A percentile compares a stretch with the other conserved stretches of the same genome.
Evolutionary conservation across 1,140 invertebrate species (phyloP).

Genomic region (Maniola jurtina): DNA sequence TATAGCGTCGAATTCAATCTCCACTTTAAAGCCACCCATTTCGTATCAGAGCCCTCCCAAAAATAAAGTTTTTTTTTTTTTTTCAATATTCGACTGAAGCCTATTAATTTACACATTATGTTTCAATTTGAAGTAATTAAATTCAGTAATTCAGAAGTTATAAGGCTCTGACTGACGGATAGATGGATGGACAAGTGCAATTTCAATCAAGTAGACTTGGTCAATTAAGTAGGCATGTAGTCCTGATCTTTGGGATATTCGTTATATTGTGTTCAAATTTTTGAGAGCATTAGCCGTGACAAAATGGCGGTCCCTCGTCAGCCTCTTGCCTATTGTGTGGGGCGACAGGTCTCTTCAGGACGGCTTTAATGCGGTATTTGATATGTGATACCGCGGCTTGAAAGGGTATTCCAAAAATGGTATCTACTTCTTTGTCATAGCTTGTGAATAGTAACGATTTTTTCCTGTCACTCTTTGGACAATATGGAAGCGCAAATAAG

Average conservation of each 20-base stretch:
- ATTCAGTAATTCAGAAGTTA: no score
- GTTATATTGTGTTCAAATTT: slow-evolving; percentile 23
- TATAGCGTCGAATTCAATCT: no score
- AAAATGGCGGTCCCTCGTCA: slow-evolving; percentile 39
- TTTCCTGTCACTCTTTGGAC: not conserved
- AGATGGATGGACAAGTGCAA: no score
- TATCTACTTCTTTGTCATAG: slow-evolving; percentile 5
- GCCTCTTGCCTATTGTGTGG: slow-evolving; percentile 25
- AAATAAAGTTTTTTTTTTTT: no score
- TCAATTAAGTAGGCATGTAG: no score
- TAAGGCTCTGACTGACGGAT: no score
- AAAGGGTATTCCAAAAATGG: slow-evolving; percentile 13
- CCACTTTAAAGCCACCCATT: no score
- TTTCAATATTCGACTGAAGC: no score
- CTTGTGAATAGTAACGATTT: not conserved
- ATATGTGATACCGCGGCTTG: slow-evolving; percentile 10
- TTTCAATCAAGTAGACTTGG: no score
- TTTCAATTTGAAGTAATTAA: no score
- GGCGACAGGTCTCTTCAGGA: slow-evolving; percentile 19
- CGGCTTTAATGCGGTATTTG: slow-evolving; percentile 6
- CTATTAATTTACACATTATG: no score
- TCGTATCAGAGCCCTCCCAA: no score
- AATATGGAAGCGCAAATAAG: not conserved
- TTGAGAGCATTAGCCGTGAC: slow-evolving; percentile 33
- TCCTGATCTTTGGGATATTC: not conserved